Evolutionary conservation across 2,888 invertebrate species (phyloP).

Genomic region (Drosophila fungiperda): DNA sequence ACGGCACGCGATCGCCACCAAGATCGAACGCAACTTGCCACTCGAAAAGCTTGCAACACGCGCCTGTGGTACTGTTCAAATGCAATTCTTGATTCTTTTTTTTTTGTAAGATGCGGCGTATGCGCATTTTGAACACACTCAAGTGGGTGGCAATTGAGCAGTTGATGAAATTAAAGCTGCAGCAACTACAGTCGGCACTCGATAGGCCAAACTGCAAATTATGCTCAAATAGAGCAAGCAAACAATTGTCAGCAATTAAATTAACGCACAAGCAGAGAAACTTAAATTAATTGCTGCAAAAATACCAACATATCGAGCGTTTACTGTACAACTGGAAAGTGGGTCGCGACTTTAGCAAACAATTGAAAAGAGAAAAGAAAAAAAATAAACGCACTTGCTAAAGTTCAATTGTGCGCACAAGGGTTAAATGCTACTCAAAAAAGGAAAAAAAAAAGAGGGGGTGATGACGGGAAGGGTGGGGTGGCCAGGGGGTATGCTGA

Average conservation of each 20-base stretch:
- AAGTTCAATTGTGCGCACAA: constrained; percentile 68
- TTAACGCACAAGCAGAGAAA: neutral
- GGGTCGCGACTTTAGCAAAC: constrained; percentile 59
- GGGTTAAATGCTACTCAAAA: constrained; percentile 60
- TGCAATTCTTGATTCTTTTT: constrained; percentile 44
- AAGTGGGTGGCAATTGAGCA: constrained; percentile 53
- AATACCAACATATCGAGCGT: constrained; percentile 13
- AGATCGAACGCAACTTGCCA: constrained; percentile 11
- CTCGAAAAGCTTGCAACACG: neutral
- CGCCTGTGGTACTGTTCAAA: constrained; percentile 34
- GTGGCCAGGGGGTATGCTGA: constrained; percentile 20
- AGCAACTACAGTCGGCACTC: constrained; percentile 28
- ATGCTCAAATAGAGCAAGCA: neutral
- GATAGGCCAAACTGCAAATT: neutral
- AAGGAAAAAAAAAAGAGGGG: neutral
- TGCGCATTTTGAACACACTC: constrained; percentile 51
- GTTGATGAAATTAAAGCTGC: constrained; percentile 29
- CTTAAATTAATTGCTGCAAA: neutral
- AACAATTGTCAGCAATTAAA: neutral
- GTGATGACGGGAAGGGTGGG: neutral
- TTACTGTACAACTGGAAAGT: constrained; percentile 49
- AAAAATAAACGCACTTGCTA: constrained; percentile 56
- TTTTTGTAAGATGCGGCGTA: constrained; percentile 59
- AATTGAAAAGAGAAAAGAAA: constrained; percentile 25
- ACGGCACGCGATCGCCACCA: constrained; percentile 59